Percentiles rank a stretch among this genome's conserved stretches.
These are phyloP conservation scores for Drosophila suzukii DNA, from an alignment of 1,140 invertebrate genomes.

Conservation along the genomic window DNA sequence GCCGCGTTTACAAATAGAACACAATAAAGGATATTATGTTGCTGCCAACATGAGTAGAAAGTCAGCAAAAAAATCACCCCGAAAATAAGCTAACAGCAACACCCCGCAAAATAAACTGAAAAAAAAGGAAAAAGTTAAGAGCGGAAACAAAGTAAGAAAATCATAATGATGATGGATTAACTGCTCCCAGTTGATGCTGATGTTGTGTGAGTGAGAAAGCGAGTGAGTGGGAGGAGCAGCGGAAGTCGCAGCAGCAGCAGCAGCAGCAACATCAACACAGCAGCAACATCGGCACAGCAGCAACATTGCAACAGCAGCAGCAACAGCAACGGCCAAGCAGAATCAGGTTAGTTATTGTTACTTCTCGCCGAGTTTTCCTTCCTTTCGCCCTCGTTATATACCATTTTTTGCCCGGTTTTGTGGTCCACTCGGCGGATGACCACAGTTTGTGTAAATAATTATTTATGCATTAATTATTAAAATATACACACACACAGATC, in stretches of 20 bases:
- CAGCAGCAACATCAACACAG: slow-evolving; percentile 16
- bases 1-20: slow-evolving; percentile 3
- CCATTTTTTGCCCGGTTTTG: slow-evolving; percentile 17
- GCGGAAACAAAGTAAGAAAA: slow-evolving; percentile 49
- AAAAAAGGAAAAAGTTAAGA: slow-evolving; percentile 25
- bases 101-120: slow-evolving; percentile 19
- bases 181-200: slow-evolving; percentile 52
- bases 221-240: slow-evolving; percentile 20
- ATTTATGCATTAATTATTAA: slow-evolving; percentile 73
- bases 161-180: slow-evolving; percentile 79
- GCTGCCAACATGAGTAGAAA: slow-evolving; percentile 53
- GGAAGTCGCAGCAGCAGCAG: slow-evolving; percentile 38
- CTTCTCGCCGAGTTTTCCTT: slow-evolving; percentile 1
- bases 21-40: slow-evolving; percentile 57
- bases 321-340: slow-evolving; percentile 11
- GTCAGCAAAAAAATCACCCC: slow-evolving; percentile 23
- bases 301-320: slow-evolving; percentile 35
- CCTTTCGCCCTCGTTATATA: slow-evolving; percentile 18
- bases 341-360: slow-evolving; percentile 59
- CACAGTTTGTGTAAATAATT: slow-evolving; percentile 65
- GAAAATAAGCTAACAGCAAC: slow-evolving; percentile 36
- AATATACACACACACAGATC: slow-evolving; percentile 28
- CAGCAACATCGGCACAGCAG: slow-evolving; percentile 34
- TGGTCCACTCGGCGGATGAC: slow-evolving; percentile 31
- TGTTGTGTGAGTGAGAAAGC: slow-evolving; percentile 25